Evolutionary conservation across 2,888 invertebrate species (phyloP).

Genomic region (Sphaeridia pumilis): DNA sequence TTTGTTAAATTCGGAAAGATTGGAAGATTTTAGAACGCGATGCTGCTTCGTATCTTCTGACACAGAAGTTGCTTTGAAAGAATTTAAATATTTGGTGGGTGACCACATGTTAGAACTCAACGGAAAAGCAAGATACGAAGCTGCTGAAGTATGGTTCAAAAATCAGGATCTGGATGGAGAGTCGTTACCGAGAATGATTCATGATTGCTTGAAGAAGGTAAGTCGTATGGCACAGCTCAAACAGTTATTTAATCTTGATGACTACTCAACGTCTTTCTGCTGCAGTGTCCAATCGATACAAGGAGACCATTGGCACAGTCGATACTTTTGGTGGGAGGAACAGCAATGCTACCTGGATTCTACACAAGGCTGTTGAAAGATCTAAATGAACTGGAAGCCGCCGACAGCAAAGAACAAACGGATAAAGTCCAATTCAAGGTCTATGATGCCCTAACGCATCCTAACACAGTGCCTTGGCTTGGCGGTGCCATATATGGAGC

Average conservation of each 20-base stretch:
- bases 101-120: slow-evolving; percentile 51
- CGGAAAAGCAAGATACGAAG: slow-evolving; percentile 62
- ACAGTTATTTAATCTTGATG: too few species aligned
- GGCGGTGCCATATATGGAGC: slow-evolving; percentile 72
- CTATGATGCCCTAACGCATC: slow-evolving; percentile 64
- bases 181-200: slow-evolving; percentile 69
- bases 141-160: slow-evolving; percentile 74
- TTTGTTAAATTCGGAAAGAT: slow-evolving; percentile 43
- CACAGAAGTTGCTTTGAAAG: slow-evolving; percentile 47
- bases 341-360: slow-evolving; percentile 70
- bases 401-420: slow-evolving; percentile 38
- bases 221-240: slow-evolving; percentile 4
- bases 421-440: slow-evolving; percentile 53
- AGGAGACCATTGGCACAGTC: slow-evolving; percentile 65
- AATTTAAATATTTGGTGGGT: slow-evolving; percentile 43
- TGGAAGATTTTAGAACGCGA: slow-evolving; percentile 67
- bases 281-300: slow-evolving; percentile 68
- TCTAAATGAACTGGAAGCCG: slow-evolving; percentile 52
- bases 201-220: slow-evolving; percentile 65
- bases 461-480: slow-evolving; percentile 75
- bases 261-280: too few species aligned
- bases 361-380: slow-evolving; percentile 66
- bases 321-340: slow-evolving; percentile 77
- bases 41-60: slow-evolving; percentile 76
- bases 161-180: slow-evolving; percentile 63